A percentile compares a stretch with the other conserved stretches of the same genome.
Conservation (phyloP, 2,113 vertebrate genomes). For the Pygoscelis antarcticus region DNA sequence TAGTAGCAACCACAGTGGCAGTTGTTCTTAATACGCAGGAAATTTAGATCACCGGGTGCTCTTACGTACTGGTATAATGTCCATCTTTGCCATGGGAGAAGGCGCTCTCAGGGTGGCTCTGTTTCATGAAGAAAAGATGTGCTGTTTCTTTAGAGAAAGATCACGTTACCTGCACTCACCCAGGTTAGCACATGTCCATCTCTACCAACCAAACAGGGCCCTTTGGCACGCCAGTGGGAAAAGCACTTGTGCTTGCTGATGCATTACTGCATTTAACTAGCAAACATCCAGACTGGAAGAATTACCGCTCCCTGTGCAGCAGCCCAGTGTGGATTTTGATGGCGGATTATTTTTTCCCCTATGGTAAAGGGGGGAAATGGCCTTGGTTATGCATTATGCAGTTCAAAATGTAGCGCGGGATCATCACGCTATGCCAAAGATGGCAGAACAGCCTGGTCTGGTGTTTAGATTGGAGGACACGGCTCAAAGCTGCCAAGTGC, state of each 20-base stretch:
- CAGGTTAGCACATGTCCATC: neutral
- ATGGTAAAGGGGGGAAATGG: neutral
- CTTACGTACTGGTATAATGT: neutral
- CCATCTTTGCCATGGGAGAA: neutral
- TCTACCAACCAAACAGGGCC: accelerated
- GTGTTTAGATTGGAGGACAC: neutral
- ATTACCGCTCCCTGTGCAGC: neutral
- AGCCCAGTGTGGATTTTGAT: neutral
- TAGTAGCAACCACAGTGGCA: neutral
- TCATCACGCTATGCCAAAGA: accelerated
- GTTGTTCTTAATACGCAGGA: neutral
- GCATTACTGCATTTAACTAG: neutral
- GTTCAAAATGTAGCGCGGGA: neutral
- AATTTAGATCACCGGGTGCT: neutral
- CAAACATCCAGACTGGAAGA: neutral
- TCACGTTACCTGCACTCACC: neutral
- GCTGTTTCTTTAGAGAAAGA: neutral
- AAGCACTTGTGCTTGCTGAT: neutral
- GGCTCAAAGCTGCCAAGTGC: neutral
- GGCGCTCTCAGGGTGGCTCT: neutral
- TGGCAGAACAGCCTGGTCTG: neutral
- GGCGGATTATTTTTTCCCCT: accelerated
- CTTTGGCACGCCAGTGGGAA: neutral
- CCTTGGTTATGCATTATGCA: neutral
- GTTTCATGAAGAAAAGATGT: neutral